phyloP scores from a whole-genome alignment of 2,797 vertebrate species.

The Aplochiton taeniatus region DNA sequence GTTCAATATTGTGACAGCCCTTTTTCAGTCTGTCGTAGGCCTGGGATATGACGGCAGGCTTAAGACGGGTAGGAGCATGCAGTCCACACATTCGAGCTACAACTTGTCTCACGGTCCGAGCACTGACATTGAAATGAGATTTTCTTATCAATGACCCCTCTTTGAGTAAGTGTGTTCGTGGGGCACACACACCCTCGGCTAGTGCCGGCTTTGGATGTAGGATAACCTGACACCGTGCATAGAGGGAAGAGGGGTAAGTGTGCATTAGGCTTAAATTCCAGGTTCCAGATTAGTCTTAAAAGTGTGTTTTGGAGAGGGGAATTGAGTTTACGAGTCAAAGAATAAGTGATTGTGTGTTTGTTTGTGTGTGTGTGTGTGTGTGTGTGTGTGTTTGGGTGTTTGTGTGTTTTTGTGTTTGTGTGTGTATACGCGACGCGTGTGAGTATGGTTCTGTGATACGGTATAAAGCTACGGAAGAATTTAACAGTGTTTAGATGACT shows the following conservation, averaged over 20 bases:
- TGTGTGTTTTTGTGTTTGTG: slow-evolving; percentile 22
- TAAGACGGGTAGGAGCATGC: slow-evolving; percentile 8
- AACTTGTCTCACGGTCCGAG: slow-evolving; percentile 20
- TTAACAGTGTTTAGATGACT: slow-evolving; percentile 60
- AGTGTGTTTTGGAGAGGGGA: neutral
- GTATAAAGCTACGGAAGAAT: slow-evolving; percentile 48
- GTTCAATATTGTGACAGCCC: slow-evolving; percentile 30
- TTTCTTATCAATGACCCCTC: slow-evolving; percentile 25
- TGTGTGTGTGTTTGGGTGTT: slow-evolving; percentile 9
- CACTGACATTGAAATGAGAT: slow-evolving; percentile 35
- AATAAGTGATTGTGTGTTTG: slow-evolving; percentile 20
- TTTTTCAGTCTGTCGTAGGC: slow-evolving; percentile 32
- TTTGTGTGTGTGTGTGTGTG: slow-evolving; percentile 15
- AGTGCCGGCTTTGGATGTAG: neutral
- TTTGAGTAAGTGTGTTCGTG: slow-evolving; percentile 14
- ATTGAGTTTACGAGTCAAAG: neutral
- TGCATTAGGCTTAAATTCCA: neutral
- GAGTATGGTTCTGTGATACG: slow-evolving; percentile 24
- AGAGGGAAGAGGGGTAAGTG: neutral
- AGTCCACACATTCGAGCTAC: neutral
- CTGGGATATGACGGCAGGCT: slow-evolving; percentile 26
- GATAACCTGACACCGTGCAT: neutral
- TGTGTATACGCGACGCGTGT: slow-evolving; percentile 25
- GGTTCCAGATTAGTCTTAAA: neutral
- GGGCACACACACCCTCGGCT: neutral